Base-by-base conservation (phyloP, 2,797 vertebrate genomes). In the Halcyon smyrnensis region DNA sequence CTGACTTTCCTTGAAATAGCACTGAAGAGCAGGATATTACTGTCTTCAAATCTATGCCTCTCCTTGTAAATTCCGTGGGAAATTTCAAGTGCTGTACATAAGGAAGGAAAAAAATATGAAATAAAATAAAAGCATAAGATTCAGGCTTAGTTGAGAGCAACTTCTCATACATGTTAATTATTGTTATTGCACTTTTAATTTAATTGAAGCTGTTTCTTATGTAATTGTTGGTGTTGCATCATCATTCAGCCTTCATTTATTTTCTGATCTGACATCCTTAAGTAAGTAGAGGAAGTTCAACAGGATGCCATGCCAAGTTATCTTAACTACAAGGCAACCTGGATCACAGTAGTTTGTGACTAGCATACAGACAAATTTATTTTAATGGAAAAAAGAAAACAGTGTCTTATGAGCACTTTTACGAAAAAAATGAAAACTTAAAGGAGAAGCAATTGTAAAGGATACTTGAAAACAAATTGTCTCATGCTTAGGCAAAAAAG, bases 81-180 rank as follows among this genome's bases (percentile, higher is more conserved):
- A 91, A 36, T 73, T 81, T 81, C 79, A 88, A 24, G 20, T 80
- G 27, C 11, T 53, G 18, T 32, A 75, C 11, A 21, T 70, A 59
- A 81, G 8, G 23, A 81, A 84, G 8, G 24, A 12, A 23, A 71
- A 80, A 89, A 92, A 34, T 4, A 32, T 6, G 24, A 92, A 81
- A 78, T 48, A 30, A 92, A 54, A 69, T 27, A 12, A 41, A 91
- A 86, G 11, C 6, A 15, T 68, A 83, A 54, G 32, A 75, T 37
- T 86, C 53, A 82, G 45, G 23, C 41, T 50, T 70, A 92, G 12
- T 41, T 48, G 89, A 84, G 43, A 90, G 15, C 23, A 63, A 19
- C 59, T 62, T n/a, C 79, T 88, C 23, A 69, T 81, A 24, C 45
- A 81, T 93, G 85, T 92, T 56, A 91, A 90, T 91, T 90, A 62